A percentile compares a stretch with the other conserved stretches of the same genome.
phyloP scores from a whole-genome alignment of 2,888 invertebrate species.

The Drosophila merina region DNA sequence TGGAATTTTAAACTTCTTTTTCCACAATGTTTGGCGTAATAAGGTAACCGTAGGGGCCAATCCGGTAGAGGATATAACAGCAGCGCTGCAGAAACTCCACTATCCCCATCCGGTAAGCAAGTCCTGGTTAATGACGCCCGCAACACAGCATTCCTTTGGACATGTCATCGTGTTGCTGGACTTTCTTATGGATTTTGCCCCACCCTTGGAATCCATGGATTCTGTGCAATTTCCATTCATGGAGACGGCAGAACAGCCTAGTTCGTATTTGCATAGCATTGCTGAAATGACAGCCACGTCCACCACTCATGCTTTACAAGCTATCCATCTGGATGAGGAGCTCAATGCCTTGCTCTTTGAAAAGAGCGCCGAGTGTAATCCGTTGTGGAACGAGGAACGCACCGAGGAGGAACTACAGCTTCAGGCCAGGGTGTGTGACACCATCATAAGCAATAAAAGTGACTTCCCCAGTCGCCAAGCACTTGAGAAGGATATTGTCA shows the following conservation, averaged over 20 bases:
- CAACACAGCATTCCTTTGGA: slow-evolving; percentile 81
- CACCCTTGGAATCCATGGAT: slow-evolving; percentile 26
- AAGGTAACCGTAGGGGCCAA: slow-evolving; percentile 71
- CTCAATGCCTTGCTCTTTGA: slow-evolving; percentile 64
- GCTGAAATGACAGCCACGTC: slow-evolving; percentile 49
- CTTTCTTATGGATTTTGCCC: slow-evolving; percentile 80
- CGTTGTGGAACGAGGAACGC: slow-evolving; percentile 76
- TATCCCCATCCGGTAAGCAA: slow-evolving; percentile 82
- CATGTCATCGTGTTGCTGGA: slow-evolving; percentile 81
- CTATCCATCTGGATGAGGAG: slow-evolving; percentile 64
- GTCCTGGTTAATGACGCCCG: slow-evolving; percentile 83
- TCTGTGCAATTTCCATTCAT: slow-evolving; percentile 55
- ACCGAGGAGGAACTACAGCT: slow-evolving; percentile 70
- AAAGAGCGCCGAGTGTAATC: slow-evolving; percentile 73
- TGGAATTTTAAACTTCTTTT: slow-evolving; percentile 76
- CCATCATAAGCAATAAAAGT: slow-evolving; percentile 62
- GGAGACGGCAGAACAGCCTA: slow-evolving; percentile 56
- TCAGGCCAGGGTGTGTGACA: slow-evolving; percentile 64
- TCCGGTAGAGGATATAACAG: slow-evolving; percentile 80
- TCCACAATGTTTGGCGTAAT: slow-evolving; percentile 77
- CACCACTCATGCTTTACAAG: slow-evolving; percentile 33
- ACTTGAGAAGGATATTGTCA: slow-evolving; percentile 59
- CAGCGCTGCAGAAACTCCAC: slow-evolving; percentile 76
- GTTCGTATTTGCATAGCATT: slow-evolving; percentile 46
- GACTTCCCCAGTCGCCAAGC: slow-evolving; percentile 50